These are phyloP conservation scores for Bergia sp. DNA, from an alignment of 92 coral and sea anemone genomes.

Conservation along the genomic window DNA sequence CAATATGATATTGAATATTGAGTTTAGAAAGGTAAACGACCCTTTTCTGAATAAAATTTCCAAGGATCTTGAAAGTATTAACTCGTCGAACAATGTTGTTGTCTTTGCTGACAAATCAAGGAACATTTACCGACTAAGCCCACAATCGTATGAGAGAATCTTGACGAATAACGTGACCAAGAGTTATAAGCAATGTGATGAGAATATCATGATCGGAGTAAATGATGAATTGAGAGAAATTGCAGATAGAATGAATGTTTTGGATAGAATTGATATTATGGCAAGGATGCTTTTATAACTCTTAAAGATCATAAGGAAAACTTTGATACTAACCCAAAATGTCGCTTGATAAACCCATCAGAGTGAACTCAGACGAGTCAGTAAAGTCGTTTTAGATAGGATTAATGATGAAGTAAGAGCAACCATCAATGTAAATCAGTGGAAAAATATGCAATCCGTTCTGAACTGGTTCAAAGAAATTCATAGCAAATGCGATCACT, in stretches of 20 bases:
- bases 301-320: constrained; percentile 3
- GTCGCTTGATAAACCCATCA: neutral
- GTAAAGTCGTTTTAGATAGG: neutral
- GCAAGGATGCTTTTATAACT: neutral
- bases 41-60: neutral
- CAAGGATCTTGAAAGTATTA: neutral
- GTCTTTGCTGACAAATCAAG: neutral
- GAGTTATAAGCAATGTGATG: neutral
- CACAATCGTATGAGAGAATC: neutral
- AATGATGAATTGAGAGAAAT: neutral
- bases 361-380: neutral
- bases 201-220: neutral
- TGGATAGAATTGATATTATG: neutral
- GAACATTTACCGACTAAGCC: neutral
- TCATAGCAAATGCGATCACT: neutral
- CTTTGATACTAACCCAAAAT: neutral
- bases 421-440: neutral
- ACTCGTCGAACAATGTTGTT: neutral
- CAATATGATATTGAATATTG: neutral
- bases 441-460: neutral
- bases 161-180: neutral
- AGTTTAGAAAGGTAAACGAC: neutral
- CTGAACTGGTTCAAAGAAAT: neutral
- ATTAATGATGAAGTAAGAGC: neutral
- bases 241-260: neutral